Evolutionary conservation across 1,140 invertebrate genomes (phyloP).

Genomic region (Drosophila navojoa): DNA sequence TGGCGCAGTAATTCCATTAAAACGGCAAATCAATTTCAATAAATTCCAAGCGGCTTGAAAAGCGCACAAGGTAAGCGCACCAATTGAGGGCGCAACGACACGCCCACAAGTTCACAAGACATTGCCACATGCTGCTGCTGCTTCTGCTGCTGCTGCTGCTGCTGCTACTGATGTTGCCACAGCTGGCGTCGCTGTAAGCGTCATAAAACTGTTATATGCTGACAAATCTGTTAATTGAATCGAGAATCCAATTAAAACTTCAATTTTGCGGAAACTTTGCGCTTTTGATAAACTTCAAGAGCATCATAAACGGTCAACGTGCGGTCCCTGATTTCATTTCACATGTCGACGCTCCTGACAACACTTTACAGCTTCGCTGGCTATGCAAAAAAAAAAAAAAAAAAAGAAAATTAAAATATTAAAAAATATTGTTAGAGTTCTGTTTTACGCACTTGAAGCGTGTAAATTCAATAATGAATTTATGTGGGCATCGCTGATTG

Average conservation of each 20-base stretch:
- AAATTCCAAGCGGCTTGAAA: conserved; percentile 63
- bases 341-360: conserved; percentile 38
- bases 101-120: conserved; percentile 22
- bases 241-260: conserved; percentile 84
- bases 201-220: conserved; percentile 79
- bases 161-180: neutral
- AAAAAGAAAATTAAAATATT: neutral
- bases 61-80: conserved; percentile 46
- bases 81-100: conserved; percentile 34
- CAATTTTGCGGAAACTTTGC: conserved; percentile 63
- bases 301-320: conserved; percentile 71
- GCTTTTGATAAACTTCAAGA: conserved; percentile 63
- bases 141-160: neutral
- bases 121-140: conserved; percentile 24
- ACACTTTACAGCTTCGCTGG: neutral
- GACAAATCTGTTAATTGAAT: conserved; percentile 84
- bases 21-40: conserved; percentile 80
- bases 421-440: neutral
- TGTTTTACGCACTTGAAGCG: neutral
- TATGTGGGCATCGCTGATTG: conserved; percentile 40
- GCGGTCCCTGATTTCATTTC: conserved; percentile 22
- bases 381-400: neutral
- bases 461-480: conserved; percentile 70
- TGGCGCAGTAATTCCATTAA: conserved; percentile 71
- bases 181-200: conserved; percentile 27